phyloP scores from a whole-genome alignment of 2,113 vertebrate genomes.

The Aepyceros melampus region DNA sequence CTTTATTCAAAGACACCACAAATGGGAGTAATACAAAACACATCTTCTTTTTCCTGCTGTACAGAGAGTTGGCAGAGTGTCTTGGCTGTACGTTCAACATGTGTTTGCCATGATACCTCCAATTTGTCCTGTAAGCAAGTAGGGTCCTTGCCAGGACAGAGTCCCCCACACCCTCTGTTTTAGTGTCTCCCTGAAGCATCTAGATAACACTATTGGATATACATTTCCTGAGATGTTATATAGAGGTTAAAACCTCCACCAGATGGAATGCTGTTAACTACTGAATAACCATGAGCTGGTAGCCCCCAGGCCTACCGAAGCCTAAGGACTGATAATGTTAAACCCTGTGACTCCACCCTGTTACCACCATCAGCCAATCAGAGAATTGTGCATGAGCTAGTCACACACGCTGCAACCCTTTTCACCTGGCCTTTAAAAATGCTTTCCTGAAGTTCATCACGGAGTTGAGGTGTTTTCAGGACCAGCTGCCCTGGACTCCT shows the following conservation, averaged over 20 bases:
- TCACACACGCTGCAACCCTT: background rate
- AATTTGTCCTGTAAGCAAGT: background rate
- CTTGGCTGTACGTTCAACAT: background rate
- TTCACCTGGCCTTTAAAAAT: background rate
- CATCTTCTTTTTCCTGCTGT: background rate
- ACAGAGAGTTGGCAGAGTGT: background rate
- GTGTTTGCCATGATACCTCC: background rate
- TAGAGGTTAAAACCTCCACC: background rate
- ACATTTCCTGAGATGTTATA: background rate
- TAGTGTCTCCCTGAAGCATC: background rate
- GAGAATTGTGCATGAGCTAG: background rate
- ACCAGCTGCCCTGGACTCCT: background rate
- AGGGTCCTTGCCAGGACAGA: background rate
- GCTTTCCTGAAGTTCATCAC: background rate
- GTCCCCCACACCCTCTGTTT: background rate
- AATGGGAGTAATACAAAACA: background rate
- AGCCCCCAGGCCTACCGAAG: background rate
- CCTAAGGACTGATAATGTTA: background rate
- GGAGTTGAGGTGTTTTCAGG: no score
- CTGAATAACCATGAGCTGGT: background rate
- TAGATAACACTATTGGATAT: background rate
- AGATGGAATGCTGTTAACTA: background rate
- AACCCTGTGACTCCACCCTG: background rate
- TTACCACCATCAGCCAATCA: background rate
- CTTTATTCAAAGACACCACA: background rate